A percentile compares a stretch with the other conserved stretches of the same genome.
Conservation (phyloP, 2,797 vertebrate genomes). For the Gymnopithys bicolor region DNA sequence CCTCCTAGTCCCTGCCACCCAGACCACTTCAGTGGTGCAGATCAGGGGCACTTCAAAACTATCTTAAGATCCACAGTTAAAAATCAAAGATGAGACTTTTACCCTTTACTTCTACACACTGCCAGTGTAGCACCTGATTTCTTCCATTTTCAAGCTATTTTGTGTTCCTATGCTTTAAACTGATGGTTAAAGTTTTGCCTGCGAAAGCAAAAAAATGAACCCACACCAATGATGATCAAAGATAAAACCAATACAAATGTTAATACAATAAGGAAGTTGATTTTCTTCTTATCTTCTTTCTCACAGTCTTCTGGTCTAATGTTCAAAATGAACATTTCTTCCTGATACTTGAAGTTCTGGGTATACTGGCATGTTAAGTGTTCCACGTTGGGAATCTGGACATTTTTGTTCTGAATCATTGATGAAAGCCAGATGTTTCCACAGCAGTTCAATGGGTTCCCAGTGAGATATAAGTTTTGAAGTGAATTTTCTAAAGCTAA, state of each 20-base stretch:
- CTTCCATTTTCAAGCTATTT: conserved; percentile 9
- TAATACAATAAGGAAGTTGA: conserved; percentile 76
- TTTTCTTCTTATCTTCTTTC: conserved; percentile 69
- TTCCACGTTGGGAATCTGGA: conserved; percentile 83
- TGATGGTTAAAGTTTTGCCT: conserved; percentile 74
- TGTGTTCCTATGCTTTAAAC: conserved; percentile 75
- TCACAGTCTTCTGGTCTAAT: conserved; percentile 86
- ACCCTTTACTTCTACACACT: conserved; percentile 21
- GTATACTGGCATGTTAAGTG: conserved; percentile 80
- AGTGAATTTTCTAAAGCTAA: conserved; percentile 84
- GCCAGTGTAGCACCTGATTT: conserved; percentile 41
- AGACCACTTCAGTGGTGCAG: not conserved
- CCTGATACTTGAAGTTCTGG: conserved; percentile 75
- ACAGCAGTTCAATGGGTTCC: conserved; percentile 93
- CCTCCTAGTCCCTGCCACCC: not conserved
- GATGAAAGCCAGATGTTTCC: conserved; percentile 84
- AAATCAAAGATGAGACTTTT: conserved; percentile 21
- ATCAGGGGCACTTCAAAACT: not conserved
- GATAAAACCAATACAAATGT: conserved; percentile 70
- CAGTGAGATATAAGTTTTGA: conserved; percentile 86
- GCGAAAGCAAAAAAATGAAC: conserved; percentile 72
- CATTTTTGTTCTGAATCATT: conserved; percentile 82
- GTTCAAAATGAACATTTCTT: conserved; percentile 77
- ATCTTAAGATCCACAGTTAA: conserved; percentile 23
- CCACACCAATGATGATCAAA: conserved; percentile 63